Base-by-base conservation (phyloP, 2,888 invertebrate species). In the Synanthedon andrenaeformis region DNA sequence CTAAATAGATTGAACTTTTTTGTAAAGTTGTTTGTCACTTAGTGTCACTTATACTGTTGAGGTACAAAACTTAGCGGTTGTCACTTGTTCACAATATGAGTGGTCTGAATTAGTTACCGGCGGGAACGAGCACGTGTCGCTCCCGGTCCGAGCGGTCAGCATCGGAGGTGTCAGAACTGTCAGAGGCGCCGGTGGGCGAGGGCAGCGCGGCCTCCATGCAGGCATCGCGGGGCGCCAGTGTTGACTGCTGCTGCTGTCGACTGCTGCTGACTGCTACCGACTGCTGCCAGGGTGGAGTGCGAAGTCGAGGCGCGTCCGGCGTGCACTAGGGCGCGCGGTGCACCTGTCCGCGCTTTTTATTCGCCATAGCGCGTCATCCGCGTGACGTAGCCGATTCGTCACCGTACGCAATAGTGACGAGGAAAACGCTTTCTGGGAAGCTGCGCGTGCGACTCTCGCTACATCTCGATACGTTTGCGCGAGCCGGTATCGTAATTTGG, bases 401-500 rank as follows among this genome's bases (percentile, higher is more conserved):
- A 54, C 61, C 66, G 60, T 58, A 57, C 58, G 58, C 59, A 35
- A 60, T 61, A 59, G 69, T 67, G 69, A 74, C 74, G 75, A 85
- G 85, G 86, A 86, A 85, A 86, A 86, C 81, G 86, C 71, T 76
- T 85, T 85, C 86, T 72, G 70, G 69, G 86, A 86, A 86, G 73
- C 75, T 75, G 74, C 68, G 65, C 63, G 57, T 52, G 62, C 58
- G 63, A 53, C 50, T 53, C 60, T 53, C 55, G 54, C 54, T 42
- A 51, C 55, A 48, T 54, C 54, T 42, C 54, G 28, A 50, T 54
- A 35, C 28, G 28, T 8, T 53, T 54, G 41, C 51, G 49, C 13
- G 23, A n/a, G 49, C 49, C 42, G 50, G 49, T 19, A 12, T 11
- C 13, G 42, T 35, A 35, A 35, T 35, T 35, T 35, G 35, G 35